Base-by-base conservation (phyloP, 2,888 invertebrate species). In the Diadegma fenestrale region DNA sequence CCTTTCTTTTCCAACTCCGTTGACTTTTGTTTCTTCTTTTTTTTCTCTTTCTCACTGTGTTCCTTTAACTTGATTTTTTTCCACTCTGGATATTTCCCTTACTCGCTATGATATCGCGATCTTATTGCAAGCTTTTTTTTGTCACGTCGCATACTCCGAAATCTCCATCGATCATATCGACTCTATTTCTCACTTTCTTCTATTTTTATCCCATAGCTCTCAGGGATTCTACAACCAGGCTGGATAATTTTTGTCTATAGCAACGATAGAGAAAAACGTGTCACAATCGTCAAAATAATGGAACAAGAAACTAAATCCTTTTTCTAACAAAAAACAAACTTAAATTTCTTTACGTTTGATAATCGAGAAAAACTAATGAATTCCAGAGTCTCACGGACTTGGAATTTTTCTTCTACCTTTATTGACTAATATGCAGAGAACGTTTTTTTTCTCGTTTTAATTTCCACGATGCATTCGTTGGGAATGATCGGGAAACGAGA, bases 151-250 rank as follows among this genome's bases (percentile, higher is more conserved):
- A 10, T 43, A 37, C 30, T 51, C 54, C 41, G 8, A 41, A 54
- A 14, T 63, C 30, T 45, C 33, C n/a, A 51, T 75, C 3, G 61
- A 80, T 78, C 6, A 10, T 37, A 17, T 64, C 66, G 30, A 75
- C 43, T 66, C 26, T 33, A 58, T 64, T 12, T 48, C 43, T 51
- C 30, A 37, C 43, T 8, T 8, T 72, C 66, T 64, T 41, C 5
- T 63, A 30, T 73, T 51, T 48, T 41, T 19, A 75, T 84, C 72
- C 45, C 76, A 84, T 75, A 72, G 77, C 72, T 71, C 61, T 66
- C 51, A 66, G 37, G 76, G 71, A 80, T 77, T 72, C 72, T 61
- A 80, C 61, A 77, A 51, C 76, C 54, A n/a, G 71, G 77, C 77
- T 73, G 68, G 61, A 71, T 12, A 2, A 33, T 19, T 72, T 58